A percentile compares a stretch with the other conserved stretches of the same genome.
These are phyloP conservation scores for Gymnogyps californianus DNA, from an alignment of 2,113 vertebrate species.

Conservation along the genomic window DNA sequence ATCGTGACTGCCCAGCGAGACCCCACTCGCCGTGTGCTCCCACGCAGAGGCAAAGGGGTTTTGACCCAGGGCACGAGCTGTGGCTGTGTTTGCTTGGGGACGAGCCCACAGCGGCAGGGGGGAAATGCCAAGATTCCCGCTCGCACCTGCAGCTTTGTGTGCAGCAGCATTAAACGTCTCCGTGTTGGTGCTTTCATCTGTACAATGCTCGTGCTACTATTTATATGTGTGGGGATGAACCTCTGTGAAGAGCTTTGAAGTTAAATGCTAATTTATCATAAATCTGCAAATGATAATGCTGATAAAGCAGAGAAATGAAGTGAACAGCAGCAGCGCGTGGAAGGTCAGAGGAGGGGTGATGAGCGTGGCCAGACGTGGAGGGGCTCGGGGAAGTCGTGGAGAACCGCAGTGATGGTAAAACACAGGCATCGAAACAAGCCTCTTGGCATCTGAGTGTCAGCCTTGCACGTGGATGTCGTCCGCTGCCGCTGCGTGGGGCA, in stretches of 20 bases:
- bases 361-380: rapidly evolving
- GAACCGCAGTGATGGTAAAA: rapidly evolving
- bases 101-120: rapidly evolving
- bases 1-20: background rate
- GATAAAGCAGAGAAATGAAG: background rate
- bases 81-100: background rate
- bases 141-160: rapidly evolving
- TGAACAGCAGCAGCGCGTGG: background rate
- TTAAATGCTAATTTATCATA: background rate
- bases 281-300: background rate
- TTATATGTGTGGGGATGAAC: background rate
- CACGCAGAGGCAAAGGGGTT: rapidly evolving
- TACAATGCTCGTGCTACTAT: rapidly evolving
- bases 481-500: rapidly evolving
- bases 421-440: rapidly evolving
- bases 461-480: rapidly evolving
- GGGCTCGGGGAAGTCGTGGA: rapidly evolving
- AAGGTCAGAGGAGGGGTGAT: background rate
- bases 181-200: rapidly evolving
- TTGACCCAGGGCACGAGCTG: background rate
- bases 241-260: background rate
- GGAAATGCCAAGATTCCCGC: background rate
- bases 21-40: rapidly evolving
- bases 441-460: too few species aligned
- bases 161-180: background rate